Evolutionary conservation across 2,113 vertebrate species (phyloP).

Genomic region (Nothoprocta pentlandii): DNA sequence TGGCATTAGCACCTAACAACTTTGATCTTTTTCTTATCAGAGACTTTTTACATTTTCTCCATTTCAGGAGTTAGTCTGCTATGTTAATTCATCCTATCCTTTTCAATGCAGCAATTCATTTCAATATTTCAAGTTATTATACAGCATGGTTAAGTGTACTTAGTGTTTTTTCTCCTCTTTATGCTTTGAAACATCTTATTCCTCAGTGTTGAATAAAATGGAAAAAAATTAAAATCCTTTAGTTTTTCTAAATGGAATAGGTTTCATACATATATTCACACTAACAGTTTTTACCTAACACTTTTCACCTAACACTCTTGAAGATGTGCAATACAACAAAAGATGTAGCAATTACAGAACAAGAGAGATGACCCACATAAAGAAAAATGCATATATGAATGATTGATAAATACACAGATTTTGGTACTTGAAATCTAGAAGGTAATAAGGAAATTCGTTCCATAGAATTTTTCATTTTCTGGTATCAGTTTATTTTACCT

Average conservation of each 20-base stretch:
- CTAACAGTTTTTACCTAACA: not conserved
- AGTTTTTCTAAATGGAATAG: not conserved
- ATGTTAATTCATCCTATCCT: not conserved
- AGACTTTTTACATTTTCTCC: not conserved
- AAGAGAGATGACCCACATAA: not conserved
- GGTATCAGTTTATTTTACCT: not conserved
- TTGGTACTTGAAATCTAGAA: not conserved
- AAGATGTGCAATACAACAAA: not conserved
- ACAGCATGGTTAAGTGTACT: not conserved
- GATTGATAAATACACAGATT: not conserved
- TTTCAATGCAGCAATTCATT: slow-evolving; percentile 28
- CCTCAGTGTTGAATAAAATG: not conserved
- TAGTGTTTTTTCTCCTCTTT: not conserved
- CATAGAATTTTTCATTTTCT: not conserved
- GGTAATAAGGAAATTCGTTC: not conserved
- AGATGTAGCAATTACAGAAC: not conserved
- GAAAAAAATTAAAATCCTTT: not conserved
- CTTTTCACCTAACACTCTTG: not conserved
- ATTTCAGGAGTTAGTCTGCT: not conserved
- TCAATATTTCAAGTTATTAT: slow-evolving; percentile 7
- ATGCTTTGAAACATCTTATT: not conserved
- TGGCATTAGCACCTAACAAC: not conserved
- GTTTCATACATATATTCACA: not conserved
- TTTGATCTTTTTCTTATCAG: not conserved
- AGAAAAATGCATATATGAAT: not conserved